Base-by-base conservation (phyloP, 2,888 invertebrate genomes). In the Athripsodes cinereus region DNA sequence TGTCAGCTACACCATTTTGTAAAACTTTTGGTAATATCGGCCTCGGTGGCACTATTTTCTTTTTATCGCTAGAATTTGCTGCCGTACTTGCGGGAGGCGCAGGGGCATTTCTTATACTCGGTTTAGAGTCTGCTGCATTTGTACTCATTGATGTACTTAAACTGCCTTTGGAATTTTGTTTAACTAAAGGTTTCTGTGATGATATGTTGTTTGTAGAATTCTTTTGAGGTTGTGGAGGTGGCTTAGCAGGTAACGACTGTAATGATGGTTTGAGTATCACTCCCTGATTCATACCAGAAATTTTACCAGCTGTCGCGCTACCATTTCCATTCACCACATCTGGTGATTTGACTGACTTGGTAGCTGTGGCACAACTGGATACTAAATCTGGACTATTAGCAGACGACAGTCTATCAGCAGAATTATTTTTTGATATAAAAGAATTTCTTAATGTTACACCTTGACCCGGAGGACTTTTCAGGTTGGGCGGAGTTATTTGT, bases 331-430 rank as follows among this genome's bases (percentile, higher is more conserved):
- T 82, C 21, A 84, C 74, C n/a, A 84, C 81, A 66, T 83, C 84
- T 0, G 84, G 83, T 0, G 85, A 81, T 70, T 86, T 85, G 0
- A 76, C 71, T 19, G 74, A 75, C 53, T 78, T 76, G 13, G 71
- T 69, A 22, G 78, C 66, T n/a, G 62, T 77, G 0, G 72, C 73
- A 68, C 88, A 88, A 67, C 87, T 87, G 0, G 86, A 86, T 2
- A 88, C 87, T 26, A 88, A 71, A 68, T 88, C 88, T 0, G 88
- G 88, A 69, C 86, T 87, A 66, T 87, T 87, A 2, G 58, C 47
- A 26, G 58, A 58, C 13, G 58, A 48, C 59, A 67, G 72, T 1
- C 70, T 72, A 68, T 75, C 78, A 1, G 67, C 65, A 1, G 65
- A 53, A 58, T 69, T 70, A 69, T 77, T 79, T 0, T 78, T 75